phyloP scores from a whole-genome alignment of 2,113 vertebrate genomes.

The Apaloderma vittatum region DNA sequence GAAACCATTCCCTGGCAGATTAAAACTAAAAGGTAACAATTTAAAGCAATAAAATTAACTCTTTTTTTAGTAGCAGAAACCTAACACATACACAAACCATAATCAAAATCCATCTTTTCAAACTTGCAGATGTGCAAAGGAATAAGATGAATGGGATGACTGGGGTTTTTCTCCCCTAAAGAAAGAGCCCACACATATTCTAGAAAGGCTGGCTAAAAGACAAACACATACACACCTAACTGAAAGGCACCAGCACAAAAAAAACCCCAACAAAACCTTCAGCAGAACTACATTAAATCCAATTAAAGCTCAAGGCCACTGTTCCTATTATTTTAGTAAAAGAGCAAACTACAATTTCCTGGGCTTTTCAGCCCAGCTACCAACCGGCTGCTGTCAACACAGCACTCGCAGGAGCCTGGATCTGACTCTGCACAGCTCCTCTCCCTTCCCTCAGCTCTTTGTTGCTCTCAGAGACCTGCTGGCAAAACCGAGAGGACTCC shows the following conservation, averaged over 20 bases:
- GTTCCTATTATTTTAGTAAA: neutral
- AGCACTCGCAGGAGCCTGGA: slow-evolving; percentile 12
- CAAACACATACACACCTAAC: neutral
- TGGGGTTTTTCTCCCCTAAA: neutral
- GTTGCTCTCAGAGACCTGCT: slow-evolving; percentile 6
- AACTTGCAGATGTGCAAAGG: neutral
- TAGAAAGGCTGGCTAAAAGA: neutral
- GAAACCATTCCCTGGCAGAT: neutral
- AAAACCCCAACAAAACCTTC: neutral
- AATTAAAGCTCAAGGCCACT: neutral
- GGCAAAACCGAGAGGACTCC: neutral
- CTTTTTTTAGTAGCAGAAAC: neutral
- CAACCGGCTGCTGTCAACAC: neutral
- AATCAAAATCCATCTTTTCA: neutral
- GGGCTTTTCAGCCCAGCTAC: neutral
- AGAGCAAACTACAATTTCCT: neutral
- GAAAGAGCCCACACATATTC: neutral
- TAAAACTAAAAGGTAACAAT: neutral
- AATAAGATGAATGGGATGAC: neutral
- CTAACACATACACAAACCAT: neutral
- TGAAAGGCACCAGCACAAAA: neutral
- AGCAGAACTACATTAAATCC: neutral
- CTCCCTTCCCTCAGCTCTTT: slow-evolving; percentile 41
- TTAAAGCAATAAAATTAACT: neutral
- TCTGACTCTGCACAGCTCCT: slow-evolving; percentile 43